A percentile compares a stretch with the other conserved stretches of the same genome.
Conservation (phyloP, 2,797 vertebrate species). For the Molossus alvarezi region DNA sequence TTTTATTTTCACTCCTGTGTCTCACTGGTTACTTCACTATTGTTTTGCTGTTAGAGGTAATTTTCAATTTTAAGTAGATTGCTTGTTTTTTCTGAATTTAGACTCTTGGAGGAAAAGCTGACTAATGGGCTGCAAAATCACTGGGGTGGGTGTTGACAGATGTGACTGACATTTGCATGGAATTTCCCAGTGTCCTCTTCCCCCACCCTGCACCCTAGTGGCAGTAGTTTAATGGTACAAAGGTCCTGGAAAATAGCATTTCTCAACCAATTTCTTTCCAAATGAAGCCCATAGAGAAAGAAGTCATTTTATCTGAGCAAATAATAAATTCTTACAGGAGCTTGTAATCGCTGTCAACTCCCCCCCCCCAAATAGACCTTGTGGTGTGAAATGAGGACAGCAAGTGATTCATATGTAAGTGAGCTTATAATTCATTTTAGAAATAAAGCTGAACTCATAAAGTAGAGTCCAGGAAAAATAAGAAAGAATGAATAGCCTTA, state of each 20-base stretch:
- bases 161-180: conserved; percentile 80
- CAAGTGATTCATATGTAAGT: conserved; percentile 76
- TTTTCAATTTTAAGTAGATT: conserved; percentile 50
- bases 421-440: conserved; percentile 76
- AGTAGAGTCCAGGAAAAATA: conserved; percentile 83
- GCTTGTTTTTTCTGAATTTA: conserved; percentile 72
- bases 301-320: conserved; percentile 80
- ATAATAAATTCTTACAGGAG: conserved; percentile 75
- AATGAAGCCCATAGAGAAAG: conserved; percentile 66
- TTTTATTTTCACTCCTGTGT: conserved; percentile 52
- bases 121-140: conserved; percentile 82
- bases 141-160: conserved; percentile 80
- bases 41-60: conserved; percentile 65
- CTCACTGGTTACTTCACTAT: conserved; percentile 64
- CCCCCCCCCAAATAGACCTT: conserved; percentile 52
- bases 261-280: conserved; percentile 73
- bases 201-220: neutral
- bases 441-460: conserved; percentile 71
- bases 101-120: conserved; percentile 80
- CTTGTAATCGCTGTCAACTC: conserved; percentile 42
- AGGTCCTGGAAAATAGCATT: conserved; percentile 83
- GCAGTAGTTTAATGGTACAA: conserved; percentile 83
- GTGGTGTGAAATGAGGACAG: conserved; percentile 76
- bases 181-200: conserved; percentile 83
- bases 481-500: conserved; percentile 62